phyloP scores from a whole-genome alignment of 2,113 vertebrate genomes.

The Melanerpes formicivorus region DNA sequence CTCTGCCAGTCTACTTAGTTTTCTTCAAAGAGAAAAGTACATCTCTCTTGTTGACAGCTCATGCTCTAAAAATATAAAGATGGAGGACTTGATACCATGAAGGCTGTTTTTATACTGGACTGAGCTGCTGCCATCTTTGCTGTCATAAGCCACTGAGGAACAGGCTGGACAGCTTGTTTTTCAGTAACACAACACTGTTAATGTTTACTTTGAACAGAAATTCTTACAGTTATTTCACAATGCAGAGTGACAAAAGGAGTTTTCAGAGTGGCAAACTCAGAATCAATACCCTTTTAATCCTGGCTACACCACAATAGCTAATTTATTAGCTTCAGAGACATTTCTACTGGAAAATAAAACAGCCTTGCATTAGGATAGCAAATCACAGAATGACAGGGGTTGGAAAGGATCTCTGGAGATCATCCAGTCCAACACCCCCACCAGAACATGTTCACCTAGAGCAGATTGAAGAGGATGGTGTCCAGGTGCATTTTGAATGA shows the following conservation, averaged over 20 bases:
- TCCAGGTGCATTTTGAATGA: too few species aligned
- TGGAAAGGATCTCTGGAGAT: too few species aligned
- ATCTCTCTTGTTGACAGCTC: background rate
- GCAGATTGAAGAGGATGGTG: too few species aligned
- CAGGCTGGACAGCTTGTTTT: background rate
- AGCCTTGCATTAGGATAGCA: background rate
- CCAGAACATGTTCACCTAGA: too few species aligned
- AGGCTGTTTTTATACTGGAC: background rate
- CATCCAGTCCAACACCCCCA: too few species aligned
- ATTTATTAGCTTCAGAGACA: background rate
- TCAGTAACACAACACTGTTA: background rate
- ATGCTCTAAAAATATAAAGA: background rate
- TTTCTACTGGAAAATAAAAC: background rate
- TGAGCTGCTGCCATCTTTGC: background rate
- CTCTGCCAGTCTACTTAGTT: background rate
- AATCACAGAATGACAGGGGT: too few species aligned
- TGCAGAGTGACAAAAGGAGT: background rate
- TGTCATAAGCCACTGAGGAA: background rate
- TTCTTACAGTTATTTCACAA: background rate
- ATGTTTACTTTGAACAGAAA: background rate
- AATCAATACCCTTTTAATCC: background rate
- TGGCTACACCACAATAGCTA: background rate
- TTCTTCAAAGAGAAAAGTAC: background rate
- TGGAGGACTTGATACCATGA: background rate
- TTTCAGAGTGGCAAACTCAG: background rate